Conservation (phyloP, 2,113 vertebrate genomes). For the Ptychochromis oligacanthus region DNA sequence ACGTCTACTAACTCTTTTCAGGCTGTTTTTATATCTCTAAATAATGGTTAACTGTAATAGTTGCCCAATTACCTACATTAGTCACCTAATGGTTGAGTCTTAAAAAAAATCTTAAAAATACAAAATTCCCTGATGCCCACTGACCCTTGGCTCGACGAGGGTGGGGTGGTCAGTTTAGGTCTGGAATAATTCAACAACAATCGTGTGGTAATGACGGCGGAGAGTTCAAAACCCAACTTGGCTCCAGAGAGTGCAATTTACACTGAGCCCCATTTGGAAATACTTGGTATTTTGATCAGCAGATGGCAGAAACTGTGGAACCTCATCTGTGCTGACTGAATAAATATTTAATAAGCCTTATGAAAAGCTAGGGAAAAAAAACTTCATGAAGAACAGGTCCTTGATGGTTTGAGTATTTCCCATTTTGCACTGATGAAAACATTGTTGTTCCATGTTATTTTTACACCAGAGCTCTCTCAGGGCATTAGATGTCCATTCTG, state of each 20-base stretch:
- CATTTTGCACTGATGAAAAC: not conserved
- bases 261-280: too few relatives aligned
- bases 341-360: not conserved
- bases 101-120: not conserved
- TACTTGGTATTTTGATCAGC: not conserved
- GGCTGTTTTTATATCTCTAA: not conserved
- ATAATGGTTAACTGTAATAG: not conserved
- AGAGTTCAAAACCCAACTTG: not conserved
- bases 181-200: not conserved
- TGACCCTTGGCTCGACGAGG: not conserved
- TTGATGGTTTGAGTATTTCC: not conserved
- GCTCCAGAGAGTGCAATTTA: not conserved
- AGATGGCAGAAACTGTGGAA: not conserved
- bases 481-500: not conserved
- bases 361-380: not conserved
- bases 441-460: not conserved
- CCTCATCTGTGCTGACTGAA: not conserved
- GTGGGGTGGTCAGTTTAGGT: not conserved
- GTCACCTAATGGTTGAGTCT: not conserved
- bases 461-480: not conserved
- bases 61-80: not conserved
- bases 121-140: not conserved
- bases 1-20: not conserved
- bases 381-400: not conserved
- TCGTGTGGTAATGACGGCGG: not conserved